Conservation (phyloP, 2,888 invertebrate species). For the Mactromeris polynyma region DNA sequence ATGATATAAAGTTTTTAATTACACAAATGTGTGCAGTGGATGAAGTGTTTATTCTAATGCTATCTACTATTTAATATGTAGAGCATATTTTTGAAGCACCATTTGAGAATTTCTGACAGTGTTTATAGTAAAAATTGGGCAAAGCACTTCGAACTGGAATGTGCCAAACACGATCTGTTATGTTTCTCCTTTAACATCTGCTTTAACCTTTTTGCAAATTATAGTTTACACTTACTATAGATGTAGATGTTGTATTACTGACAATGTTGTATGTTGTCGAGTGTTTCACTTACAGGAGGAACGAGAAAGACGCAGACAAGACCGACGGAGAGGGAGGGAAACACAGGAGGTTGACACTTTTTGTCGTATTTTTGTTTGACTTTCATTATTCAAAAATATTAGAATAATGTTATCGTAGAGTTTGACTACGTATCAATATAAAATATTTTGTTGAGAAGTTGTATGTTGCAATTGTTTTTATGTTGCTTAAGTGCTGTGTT, state of each 20-base stretch:
- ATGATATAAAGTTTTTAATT: too few relatives aligned
- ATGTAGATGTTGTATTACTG: neutral
- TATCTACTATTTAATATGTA: too few relatives aligned
- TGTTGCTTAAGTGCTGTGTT: neutral
- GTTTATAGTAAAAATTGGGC: neutral
- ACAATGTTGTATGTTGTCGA: conserved; percentile 12
- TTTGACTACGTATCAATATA: neutral
- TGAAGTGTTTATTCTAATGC: neutral
- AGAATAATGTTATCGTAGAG: neutral
- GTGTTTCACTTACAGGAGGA: conserved; percentile 64
- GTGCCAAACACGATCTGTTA: neutral
- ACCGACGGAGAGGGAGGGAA: conserved; percentile 66
- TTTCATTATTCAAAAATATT: neutral
- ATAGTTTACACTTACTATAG: too few relatives aligned
- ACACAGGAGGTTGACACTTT: conserved; percentile 25
- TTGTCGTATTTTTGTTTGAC: neutral
- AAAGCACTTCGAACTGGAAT: neutral
- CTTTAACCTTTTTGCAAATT: neutral
- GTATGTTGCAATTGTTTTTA: neutral
- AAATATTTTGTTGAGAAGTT: neutral
- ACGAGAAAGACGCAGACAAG: conserved; percentile 69
- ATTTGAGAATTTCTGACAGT: too few relatives aligned
- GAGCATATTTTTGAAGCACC: too few relatives aligned
- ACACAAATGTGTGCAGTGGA: neutral
- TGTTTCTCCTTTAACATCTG: neutral